Evolutionary conservation across 2,888 invertebrate species (phyloP).

Genomic region (Theodoxus fluviatilis): DNA sequence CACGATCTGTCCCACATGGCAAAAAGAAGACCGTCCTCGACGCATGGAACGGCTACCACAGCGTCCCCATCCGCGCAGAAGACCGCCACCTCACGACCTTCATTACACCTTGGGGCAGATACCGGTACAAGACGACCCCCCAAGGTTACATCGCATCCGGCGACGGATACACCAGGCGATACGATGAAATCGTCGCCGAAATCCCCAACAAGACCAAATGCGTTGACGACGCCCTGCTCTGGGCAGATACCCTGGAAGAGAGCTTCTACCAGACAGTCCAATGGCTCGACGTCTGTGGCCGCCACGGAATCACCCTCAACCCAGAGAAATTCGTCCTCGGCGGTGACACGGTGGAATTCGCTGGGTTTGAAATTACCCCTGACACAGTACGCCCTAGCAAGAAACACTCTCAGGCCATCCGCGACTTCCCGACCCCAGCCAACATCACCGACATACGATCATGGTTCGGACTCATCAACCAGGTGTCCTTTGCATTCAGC

Average conservation of each 20-base stretch:
- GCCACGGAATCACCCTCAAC: slow-evolving; percentile 41
- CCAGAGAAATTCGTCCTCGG: slow-evolving; percentile 43
- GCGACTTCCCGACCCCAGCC: slow-evolving; percentile 38
- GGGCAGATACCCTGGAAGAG: slow-evolving; percentile 18
- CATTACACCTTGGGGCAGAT: slow-evolving; percentile 39
- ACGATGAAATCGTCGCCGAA: slow-evolving; percentile 41
- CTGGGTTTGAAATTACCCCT: slow-evolving; percentile 38
- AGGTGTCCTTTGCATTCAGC: slow-evolving; percentile 41
- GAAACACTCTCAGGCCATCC: slow-evolving; percentile 33
- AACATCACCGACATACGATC: slow-evolving; percentile 38
- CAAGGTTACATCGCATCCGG: neutral
- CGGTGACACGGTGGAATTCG: slow-evolving; percentile 37
- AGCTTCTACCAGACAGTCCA: slow-evolving; percentile 29
- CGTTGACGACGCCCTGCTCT: slow-evolving; percentile 38
- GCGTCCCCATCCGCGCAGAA: slow-evolving; percentile 34
- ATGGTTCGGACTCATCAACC: slow-evolving; percentile 45
- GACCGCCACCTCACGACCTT: slow-evolving; percentile 35
- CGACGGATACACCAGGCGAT: slow-evolving; percentile 41
- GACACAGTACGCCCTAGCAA: slow-evolving; percentile 35
- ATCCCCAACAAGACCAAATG: slow-evolving; percentile 45
- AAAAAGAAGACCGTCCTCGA: slow-evolving; percentile 32
- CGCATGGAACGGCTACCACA: slow-evolving; percentile 34
- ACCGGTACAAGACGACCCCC: slow-evolving; percentile 33
- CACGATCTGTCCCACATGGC: no score
- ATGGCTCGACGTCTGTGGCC: slow-evolving; percentile 39